phyloP scores from a whole-genome alignment of 2,888 invertebrate genomes.

The Ephialtes manifestator region DNA sequence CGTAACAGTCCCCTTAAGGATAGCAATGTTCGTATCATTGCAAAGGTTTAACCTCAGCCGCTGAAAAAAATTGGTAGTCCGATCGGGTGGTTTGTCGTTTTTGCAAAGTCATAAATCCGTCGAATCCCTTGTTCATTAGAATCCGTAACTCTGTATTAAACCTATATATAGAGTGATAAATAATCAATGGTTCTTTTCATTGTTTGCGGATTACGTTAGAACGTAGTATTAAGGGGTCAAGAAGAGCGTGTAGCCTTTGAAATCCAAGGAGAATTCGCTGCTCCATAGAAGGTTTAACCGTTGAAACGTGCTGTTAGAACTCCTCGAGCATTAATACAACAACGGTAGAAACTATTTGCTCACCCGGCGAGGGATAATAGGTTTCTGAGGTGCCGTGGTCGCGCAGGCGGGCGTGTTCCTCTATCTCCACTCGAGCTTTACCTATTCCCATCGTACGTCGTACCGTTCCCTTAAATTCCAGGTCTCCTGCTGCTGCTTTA shows the following conservation, averaged over 20 bases:
- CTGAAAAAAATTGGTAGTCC: no score
- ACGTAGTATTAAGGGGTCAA: neutral
- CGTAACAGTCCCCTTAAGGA: no score
- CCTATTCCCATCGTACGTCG: slow-evolving; percentile 27
- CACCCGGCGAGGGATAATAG: slow-evolving; percentile 53
- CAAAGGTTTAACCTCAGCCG: no score
- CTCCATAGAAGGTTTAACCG: slow-evolving; percentile 23
- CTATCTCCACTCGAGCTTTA: slow-evolving; percentile 15
- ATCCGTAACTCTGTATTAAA: no score
- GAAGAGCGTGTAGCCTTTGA: neutral
- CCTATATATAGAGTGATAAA: no score
- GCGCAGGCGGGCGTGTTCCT: slow-evolving; percentile 6
- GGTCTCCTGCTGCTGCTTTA: slow-evolving; percentile 60
- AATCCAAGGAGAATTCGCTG: slow-evolving; percentile 12
- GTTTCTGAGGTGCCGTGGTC: slow-evolving; percentile 58
- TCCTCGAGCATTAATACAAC: slow-evolving; percentile 59
- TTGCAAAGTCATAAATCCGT: neutral
- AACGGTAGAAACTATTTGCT: slow-evolving; percentile 66
- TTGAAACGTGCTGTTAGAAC: slow-evolving; percentile 44
- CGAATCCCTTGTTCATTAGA: neutral
- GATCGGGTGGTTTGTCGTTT: neutral
- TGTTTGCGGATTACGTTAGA: neutral
- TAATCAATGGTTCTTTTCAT: neutral
- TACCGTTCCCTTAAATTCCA: slow-evolving; percentile 55
- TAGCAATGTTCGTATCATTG: no score